Evolutionary conservation across 1,140 invertebrate genomes (phyloP).

Genomic region (Plodia interpunctella): DNA sequence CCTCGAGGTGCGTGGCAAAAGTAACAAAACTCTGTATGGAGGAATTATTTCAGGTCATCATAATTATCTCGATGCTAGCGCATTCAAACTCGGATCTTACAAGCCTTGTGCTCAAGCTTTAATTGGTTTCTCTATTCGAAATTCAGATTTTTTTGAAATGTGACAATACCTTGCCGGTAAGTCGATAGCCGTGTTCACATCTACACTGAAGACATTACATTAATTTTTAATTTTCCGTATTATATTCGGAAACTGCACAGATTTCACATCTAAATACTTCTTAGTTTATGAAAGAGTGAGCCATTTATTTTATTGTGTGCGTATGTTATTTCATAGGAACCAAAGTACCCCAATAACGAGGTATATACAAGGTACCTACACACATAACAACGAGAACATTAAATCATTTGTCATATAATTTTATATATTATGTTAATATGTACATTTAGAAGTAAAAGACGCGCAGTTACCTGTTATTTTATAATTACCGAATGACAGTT

Average conservation of each 20-base stretch:
- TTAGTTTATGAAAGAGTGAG: background rate
- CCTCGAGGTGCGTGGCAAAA: background rate
- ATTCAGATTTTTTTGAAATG: slow-evolving; percentile 1
- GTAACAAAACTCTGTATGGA: background rate
- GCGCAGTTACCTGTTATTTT: background rate
- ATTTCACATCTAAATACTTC: slow-evolving; percentile 3
- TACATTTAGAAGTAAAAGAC: slow-evolving; percentile 7
- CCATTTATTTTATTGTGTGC: background rate
- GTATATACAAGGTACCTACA: background rate
- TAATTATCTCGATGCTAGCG: background rate
- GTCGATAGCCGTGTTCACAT: background rate
- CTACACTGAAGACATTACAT: background rate
- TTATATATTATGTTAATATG: background rate
- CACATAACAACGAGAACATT: background rate
- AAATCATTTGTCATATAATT: background rate
- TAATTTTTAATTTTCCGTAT: slow-evolving; percentile 13
- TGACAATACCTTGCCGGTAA: background rate
- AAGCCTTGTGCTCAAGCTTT: background rate
- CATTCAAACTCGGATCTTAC: background rate
- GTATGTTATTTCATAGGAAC: background rate
- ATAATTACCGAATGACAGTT: background rate
- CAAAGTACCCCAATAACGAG: background rate
- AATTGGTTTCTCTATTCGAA: background rate
- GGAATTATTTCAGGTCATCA: background rate
- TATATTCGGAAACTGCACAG: slow-evolving; percentile 17